Conservation (phyloP, 1,140 invertebrate species). For the Drosophila obscura region DNA sequence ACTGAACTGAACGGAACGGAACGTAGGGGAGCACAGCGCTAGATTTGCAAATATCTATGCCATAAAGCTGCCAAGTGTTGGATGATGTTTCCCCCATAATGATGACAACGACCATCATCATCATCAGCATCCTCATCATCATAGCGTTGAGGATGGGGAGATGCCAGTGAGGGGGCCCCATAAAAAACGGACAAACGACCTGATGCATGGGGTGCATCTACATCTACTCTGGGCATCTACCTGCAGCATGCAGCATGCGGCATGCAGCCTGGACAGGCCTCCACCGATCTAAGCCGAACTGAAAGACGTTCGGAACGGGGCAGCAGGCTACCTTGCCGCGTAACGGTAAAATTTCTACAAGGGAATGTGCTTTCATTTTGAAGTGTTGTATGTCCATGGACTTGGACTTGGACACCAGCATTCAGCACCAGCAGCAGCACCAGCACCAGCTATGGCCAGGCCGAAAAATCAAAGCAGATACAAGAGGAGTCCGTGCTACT, state of each 20-base stretch:
- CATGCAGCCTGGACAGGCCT: not conserved
- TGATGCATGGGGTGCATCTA: slow-evolving; percentile 53
- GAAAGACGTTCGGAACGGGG: too few species aligned
- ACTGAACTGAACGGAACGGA: too few species aligned
- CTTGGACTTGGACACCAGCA: slow-evolving; percentile 41
- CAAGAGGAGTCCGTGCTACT: slow-evolving; percentile 49
- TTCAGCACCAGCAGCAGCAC: slow-evolving; percentile 1
- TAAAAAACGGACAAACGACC: slow-evolving; percentile 69
- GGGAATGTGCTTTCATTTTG: slow-evolving; percentile 83
- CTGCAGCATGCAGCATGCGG: slow-evolving; percentile 1
- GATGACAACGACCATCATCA: slow-evolving; percentile 45
- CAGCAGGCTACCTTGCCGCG: slow-evolving; percentile 22
- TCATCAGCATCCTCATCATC: slow-evolving; percentile 24
- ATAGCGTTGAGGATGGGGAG: slow-evolving; percentile 25
- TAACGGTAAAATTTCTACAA: slow-evolving; percentile 82
- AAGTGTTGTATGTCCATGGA: slow-evolving; percentile 75
- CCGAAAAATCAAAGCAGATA: slow-evolving; percentile 54
- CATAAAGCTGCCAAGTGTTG: slow-evolving; percentile 80
- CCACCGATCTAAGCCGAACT: not conserved
- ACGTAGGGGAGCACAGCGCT: too few species aligned
- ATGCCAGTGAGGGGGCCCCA: slow-evolving; percentile 27
- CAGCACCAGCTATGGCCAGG: slow-evolving; percentile 22
- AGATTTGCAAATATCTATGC: slow-evolving; percentile 79
- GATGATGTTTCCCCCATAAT: slow-evolving; percentile 41
- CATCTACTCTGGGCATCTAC: slow-evolving; percentile 28